Conservation (phyloP, 2,113 vertebrate genomes). For the Alouatta palliata region DNA sequence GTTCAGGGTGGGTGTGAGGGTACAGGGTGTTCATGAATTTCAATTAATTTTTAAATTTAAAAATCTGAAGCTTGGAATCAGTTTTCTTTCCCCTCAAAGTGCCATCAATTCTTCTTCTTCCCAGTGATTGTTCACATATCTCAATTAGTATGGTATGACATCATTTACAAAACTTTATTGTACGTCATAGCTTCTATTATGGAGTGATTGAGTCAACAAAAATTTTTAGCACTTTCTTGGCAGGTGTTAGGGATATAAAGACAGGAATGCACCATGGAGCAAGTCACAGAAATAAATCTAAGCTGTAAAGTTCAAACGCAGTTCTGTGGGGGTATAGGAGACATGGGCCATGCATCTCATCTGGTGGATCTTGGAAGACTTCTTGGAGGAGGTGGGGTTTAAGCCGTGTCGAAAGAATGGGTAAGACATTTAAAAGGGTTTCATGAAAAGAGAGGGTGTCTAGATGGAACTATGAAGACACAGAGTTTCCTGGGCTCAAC, state of each 20-base stretch:
- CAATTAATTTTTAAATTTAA: background rate
- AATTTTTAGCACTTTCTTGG: background rate
- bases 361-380: slow-evolving; percentile 3
- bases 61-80: background rate
- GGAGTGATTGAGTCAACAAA: background rate
- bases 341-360: background rate
- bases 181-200: background rate
- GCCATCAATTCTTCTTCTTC: background rate
- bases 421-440: background rate
- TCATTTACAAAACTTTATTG: background rate
- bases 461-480: background rate
- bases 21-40: background rate
- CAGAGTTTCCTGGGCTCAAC: background rate
- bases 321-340: background rate
- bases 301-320: background rate
- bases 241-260: background rate
- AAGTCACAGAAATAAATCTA: background rate
- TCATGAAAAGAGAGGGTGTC: background rate
- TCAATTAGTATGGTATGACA: background rate
- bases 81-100: background rate
- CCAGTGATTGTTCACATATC: background rate
- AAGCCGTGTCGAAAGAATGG: background rate
- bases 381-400: background rate
- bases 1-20: background rate
- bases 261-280: background rate